Evolutionary conservation across 2,888 invertebrate species (phyloP).

Genomic region (Colostygia pectinataria): DNA sequence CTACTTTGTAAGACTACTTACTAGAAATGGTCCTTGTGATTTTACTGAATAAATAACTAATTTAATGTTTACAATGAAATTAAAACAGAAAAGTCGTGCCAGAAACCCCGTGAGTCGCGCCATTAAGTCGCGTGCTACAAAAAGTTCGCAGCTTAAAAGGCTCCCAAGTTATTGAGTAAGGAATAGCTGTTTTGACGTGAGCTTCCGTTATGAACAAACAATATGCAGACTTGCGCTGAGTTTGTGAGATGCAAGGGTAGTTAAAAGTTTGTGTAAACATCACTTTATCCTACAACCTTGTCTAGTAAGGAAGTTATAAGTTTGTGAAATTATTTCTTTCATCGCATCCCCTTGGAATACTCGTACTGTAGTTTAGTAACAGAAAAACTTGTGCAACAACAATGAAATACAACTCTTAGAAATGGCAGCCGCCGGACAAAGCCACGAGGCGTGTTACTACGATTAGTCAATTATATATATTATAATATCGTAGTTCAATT

Average conservation of each 20-base stretch:
- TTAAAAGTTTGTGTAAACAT: slow-evolving; percentile 25
- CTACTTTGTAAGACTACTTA: no score
- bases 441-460: no score
- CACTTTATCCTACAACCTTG: slow-evolving; percentile 12
- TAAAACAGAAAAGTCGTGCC: not conserved
- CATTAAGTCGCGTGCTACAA: slow-evolving; percentile 5
- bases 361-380: no score
- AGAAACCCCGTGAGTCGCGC: slow-evolving; percentile 4
- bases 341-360: no score
- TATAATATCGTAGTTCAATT: no score
- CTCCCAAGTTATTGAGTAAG: slow-evolving; percentile 28
- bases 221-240: slow-evolving; percentile 15
- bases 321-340: not conserved
- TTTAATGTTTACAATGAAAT: no score
- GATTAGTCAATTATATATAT: no score
- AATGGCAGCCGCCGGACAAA: no score
- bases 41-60: no score
- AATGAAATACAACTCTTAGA: no score
- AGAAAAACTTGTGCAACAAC: no score
- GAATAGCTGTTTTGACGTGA: slow-evolving; percentile 32
- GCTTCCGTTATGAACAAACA: slow-evolving; percentile 31
- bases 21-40: no score
- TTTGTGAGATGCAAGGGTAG: slow-evolving; percentile 18
- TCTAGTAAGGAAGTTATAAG: slow-evolving; percentile 17
- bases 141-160: slow-evolving; percentile 11